A percentile compares a stretch with the other conserved stretches of the same genome.
phyloP scores from a whole-genome alignment of 2,113 vertebrate species.

The Phoenicopterus ruber region DNA sequence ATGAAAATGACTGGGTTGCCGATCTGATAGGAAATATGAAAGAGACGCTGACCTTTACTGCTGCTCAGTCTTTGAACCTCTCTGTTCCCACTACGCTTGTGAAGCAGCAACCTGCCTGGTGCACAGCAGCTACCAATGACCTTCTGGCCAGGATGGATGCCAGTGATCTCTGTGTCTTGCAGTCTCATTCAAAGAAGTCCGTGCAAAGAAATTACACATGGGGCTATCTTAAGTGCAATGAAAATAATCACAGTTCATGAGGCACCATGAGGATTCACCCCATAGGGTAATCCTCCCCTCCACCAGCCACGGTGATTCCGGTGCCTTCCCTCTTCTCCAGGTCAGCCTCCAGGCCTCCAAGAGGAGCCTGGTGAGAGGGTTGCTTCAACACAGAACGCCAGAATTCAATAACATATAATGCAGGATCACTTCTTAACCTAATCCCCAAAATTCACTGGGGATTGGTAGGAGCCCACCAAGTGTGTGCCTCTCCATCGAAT shows the following conservation, averaged over 20 bases:
- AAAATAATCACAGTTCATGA: not conserved
- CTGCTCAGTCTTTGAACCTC: not conserved
- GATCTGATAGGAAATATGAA: not conserved
- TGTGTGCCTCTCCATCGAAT: not conserved
- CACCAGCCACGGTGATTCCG: rapidly evolving
- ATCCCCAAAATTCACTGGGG: not conserved
- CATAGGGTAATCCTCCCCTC: not conserved
- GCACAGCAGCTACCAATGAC: not conserved
- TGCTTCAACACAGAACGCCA: not conserved
- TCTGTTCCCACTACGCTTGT: not conserved
- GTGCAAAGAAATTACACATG: not conserved
- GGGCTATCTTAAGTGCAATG: not conserved
- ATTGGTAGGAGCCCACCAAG: not conserved
- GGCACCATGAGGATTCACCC: not conserved
- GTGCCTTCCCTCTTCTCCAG: not conserved
- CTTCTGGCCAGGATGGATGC: not conserved
- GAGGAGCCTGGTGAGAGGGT: not conserved
- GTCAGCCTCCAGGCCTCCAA: not conserved
- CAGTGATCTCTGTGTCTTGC: rapidly evolving
- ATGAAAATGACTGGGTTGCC: not conserved
- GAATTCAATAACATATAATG: not conserved
- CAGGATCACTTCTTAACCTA: not conserved
- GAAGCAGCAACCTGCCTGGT: not conserved
- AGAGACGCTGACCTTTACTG: not conserved
- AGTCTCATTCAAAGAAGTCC: not conserved